Evolutionary conservation across 2,888 invertebrate species (phyloP), one percentile per base, ranked within the genome.

Genomic region (Didymodactylos carnosus): DNA sequence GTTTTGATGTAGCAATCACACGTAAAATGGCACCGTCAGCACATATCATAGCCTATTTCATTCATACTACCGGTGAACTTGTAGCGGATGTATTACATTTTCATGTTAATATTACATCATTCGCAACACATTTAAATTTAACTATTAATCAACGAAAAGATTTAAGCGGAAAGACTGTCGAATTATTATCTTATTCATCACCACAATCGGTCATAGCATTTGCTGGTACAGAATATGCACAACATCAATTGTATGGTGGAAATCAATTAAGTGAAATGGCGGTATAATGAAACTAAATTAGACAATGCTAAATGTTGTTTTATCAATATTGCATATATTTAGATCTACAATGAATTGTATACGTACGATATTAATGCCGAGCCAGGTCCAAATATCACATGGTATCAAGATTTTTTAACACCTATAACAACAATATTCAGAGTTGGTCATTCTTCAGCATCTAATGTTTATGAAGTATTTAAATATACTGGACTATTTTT

Each of bases 1-100:
- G 86, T 0, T 84, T 87, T 77, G 83, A 86, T 0, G 80, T 87
- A 3, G 83, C 86, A 0, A 79, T 87, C 35, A 85, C 86, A 10
- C 79, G 85, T 39, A 86, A 86, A 77, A 87, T 87, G 87, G 91
- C 94, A 11, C 95, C 95, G 0, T 90, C 90, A 35, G 89, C 94
- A 19, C 92, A 93, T 0, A 87, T 92, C 46, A 88, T 94, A 27
- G 91, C 91, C 71, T 95, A 93, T 88, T 88, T 90, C 81, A 88
- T 92, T 1, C 89, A 89, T 10, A 82, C 83, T 70, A 88, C 89
- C 78, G 92, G 91, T 0, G 90, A 90, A 79, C 89, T 94, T 71
- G 88, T 93, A 0, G 91, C 91, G 0, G 95, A 95, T 85, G 91
- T 92, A 75, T 86, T 95, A 75, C 94, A 94, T n/a, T 93, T 94